Percentiles rank a stretch among this genome's conserved stretches.
phyloP scores from a whole-genome alignment of 2,113 vertebrate species.

The Charina bottae region DNA sequence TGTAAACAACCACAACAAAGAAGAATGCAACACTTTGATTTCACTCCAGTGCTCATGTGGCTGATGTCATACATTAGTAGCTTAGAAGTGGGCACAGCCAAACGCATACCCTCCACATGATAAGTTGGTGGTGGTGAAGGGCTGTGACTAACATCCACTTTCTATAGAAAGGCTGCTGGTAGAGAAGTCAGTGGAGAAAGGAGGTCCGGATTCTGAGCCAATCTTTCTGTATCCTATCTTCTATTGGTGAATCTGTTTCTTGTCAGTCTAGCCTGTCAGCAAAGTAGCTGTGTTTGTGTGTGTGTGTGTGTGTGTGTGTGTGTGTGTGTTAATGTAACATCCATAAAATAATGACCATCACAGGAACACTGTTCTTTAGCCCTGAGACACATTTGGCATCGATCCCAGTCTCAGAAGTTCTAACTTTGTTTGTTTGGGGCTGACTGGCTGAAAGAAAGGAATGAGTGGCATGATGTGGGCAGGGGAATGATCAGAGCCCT shows the following conservation, averaged over 20 bases:
- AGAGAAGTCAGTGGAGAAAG: neutral
- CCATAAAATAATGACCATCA: neutral
- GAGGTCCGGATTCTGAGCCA: neutral
- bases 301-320: neutral
- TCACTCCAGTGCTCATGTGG: neutral
- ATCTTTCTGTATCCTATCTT: neutral
- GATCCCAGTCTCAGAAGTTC: constrained; percentile 43
- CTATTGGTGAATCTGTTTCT: neutral
- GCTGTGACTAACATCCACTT: neutral
- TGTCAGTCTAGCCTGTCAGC: neutral
- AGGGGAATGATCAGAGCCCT: constrained; percentile 49
- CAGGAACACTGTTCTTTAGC: constrained; percentile 53
- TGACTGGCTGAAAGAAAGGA: constrained; percentile 63
- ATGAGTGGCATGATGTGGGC: constrained; percentile 33
- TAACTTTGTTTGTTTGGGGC: constrained; percentile 58
- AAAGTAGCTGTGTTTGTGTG: neutral
- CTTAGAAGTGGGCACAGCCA: neutral
- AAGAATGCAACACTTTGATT: neutral
- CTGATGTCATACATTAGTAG: neutral
- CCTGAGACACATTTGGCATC: constrained; percentile 49
- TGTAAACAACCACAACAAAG: neutral
- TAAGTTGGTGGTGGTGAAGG: too few species aligned
- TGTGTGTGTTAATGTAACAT: neutral
- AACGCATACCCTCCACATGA: neutral
- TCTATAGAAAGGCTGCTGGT: neutral